These are phyloP conservation scores for Branchellion lobata DNA, from an alignment of 2,888 invertebrate genomes.

Conservation along the genomic window DNA sequence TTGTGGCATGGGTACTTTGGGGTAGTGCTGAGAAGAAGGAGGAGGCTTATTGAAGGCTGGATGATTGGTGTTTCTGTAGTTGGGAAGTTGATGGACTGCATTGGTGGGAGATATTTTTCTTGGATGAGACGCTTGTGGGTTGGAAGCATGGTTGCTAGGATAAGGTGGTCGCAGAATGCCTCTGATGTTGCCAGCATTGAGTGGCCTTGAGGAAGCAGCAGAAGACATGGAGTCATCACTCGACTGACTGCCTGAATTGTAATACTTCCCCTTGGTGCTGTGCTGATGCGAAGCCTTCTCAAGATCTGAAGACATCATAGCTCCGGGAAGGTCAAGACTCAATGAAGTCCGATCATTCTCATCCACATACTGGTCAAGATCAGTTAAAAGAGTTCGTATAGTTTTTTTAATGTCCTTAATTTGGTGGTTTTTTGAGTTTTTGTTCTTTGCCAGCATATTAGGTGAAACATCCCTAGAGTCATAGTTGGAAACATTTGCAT, in stretches of 20 bases:
- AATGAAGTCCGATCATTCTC: constrained; percentile 27
- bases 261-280: neutral
- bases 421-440: constrained; percentile 22
- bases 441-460: neutral
- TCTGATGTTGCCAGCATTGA: neutral
- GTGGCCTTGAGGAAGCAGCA: neutral
- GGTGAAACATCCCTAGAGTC: neutral
- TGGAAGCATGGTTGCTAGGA: neutral
- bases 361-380: constrained; percentile 43
- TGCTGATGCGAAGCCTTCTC: constrained; percentile 24
- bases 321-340: constrained; percentile 33
- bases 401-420: constrained; percentile 39
- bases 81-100: no score
- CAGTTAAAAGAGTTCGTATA: constrained; percentile 36
- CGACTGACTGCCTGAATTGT: neutral
- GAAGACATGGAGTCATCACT: neutral
- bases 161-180: no score
- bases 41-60: neutral
- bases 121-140: neutral
- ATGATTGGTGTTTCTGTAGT: no score
- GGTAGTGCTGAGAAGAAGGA: neutral
- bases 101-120: no score
- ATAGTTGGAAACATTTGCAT: neutral
- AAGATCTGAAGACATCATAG: constrained; percentile 28
- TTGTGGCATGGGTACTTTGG: neutral